A percentile compares a stretch with the other conserved stretches of the same genome.
phyloP scores from a whole-genome alignment of 2,113 vertebrate genomes.

The Gavialis gangeticus region DNA sequence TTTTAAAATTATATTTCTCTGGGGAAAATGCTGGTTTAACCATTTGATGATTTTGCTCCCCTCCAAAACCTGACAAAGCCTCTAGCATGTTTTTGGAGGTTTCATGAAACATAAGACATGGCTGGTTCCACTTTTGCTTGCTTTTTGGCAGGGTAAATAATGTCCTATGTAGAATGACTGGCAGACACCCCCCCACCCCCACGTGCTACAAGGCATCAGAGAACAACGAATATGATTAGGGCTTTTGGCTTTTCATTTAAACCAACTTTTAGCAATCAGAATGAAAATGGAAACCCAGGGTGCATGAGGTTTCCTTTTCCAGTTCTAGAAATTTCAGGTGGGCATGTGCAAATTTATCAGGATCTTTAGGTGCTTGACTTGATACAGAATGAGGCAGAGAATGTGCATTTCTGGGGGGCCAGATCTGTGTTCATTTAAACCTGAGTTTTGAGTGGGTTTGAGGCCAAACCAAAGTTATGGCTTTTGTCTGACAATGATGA shows the following conservation, averaged over 20 bases:
- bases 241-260: neutral
- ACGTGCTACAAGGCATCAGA: neutral
- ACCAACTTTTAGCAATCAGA: neutral
- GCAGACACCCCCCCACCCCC: neutral
- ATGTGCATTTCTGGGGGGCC: neutral
- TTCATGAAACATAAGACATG: neutral
- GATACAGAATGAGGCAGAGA: neutral
- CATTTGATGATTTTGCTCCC: neutral
- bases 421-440: neutral
- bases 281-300: neutral
- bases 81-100: neutral
- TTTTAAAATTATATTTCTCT: neutral
- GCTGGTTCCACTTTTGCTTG: conserved; percentile 21
- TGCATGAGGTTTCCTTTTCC: neutral
- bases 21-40: neutral
- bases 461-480: neutral
- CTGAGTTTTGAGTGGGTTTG: neutral
- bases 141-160: neutral
- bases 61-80: neutral
- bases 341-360: neutral
- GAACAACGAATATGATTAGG: neutral
- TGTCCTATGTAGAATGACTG: neutral
- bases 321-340: neutral
- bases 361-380: neutral
- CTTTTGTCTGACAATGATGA: neutral